A percentile compares a stretch with the other conserved stretches of the same genome.
phyloP scores from a whole-genome alignment of 2,113 vertebrate genomes.

The Centrocercus urophasianus region DNA sequence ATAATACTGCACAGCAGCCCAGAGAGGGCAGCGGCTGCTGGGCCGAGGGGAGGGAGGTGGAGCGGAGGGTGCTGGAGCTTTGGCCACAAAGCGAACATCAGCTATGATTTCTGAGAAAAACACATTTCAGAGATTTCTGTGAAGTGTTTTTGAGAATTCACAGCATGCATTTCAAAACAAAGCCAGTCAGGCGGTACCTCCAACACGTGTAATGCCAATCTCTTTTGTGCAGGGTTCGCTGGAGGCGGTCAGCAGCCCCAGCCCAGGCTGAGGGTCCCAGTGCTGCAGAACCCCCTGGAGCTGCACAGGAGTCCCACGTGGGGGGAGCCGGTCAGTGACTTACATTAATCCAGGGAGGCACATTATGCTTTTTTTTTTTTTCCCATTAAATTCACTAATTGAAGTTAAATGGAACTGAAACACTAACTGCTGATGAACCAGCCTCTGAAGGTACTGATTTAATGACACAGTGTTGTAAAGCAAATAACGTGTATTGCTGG shows the following conservation, averaged over 20 bases:
- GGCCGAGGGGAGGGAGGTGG: rapidly evolving
- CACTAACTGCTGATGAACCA: slow-evolving; percentile 49
- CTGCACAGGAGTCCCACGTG: too few relatives aligned
- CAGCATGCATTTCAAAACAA: not conserved
- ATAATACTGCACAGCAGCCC: not conserved
- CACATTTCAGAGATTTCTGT: not conserved
- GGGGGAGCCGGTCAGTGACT: not conserved
- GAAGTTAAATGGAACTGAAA: slow-evolving; percentile 39
- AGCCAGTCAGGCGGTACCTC: not conserved
- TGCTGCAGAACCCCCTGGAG: not conserved
- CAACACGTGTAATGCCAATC: not conserved
- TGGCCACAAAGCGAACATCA: not conserved
- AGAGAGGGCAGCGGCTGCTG: rapidly evolving
- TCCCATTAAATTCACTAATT: not conserved
- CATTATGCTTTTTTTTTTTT: not conserved
- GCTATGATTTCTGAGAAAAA: not conserved
- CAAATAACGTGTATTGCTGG: not conserved
- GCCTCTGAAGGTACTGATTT: slow-evolving; percentile 6
- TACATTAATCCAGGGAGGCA: not conserved
- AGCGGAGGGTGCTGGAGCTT: not conserved
- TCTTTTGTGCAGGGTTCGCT: rapidly evolving
- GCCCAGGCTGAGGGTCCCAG: not conserved
- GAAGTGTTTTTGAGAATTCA: not conserved
- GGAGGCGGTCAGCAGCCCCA: not conserved
- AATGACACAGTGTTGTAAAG: slow-evolving; percentile 12